Evolutionary conservation across 2,888 invertebrate genomes (phyloP).

Genomic region (Amblyteles armatorius): DNA sequence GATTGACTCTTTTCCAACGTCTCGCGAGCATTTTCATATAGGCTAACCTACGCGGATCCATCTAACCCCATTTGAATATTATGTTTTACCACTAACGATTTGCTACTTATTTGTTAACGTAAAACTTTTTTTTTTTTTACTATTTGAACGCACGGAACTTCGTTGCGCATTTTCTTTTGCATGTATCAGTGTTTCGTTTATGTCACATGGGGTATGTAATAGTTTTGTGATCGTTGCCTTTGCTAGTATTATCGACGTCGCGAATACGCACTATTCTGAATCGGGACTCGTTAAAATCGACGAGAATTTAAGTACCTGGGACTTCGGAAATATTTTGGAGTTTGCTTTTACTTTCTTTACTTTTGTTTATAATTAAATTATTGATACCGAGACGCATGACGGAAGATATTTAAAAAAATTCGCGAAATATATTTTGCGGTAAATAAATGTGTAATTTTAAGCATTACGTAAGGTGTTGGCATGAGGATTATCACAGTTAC

Average conservation of each 20-base stretch:
- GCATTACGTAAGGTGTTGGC: constrained; percentile 73
- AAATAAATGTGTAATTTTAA: neutral
- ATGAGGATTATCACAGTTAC: constrained; percentile 80
- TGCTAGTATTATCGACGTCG: neutral
- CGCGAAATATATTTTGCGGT: constrained; percentile 12
- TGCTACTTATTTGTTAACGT: neutral
- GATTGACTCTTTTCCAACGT: neutral
- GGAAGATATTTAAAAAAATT: constrained; percentile 13
- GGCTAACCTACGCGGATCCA: constrained; percentile 60
- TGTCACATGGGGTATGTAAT: neutral
- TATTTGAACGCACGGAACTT: neutral
- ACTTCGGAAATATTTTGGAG: neutral
- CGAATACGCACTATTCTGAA: neutral
- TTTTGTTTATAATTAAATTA: neutral
- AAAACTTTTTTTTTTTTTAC: neutral
- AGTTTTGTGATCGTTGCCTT: constrained; percentile 9
- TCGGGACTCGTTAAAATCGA: neutral
- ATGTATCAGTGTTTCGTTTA: neutral
- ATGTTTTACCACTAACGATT: constrained; percentile 6
- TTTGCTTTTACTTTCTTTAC: neutral
- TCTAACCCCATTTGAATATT: constrained; percentile 64
- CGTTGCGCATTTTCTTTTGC: neutral
- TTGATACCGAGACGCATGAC: constrained; percentile 14
- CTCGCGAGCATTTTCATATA: constrained; percentile 5
- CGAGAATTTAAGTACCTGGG: constrained; percentile 28